Evolutionary conservation across 2,888 invertebrate genomes (phyloP), one percentile per base, ranked within the genome.

Genomic region (Standfussiana lucernea): DNA sequence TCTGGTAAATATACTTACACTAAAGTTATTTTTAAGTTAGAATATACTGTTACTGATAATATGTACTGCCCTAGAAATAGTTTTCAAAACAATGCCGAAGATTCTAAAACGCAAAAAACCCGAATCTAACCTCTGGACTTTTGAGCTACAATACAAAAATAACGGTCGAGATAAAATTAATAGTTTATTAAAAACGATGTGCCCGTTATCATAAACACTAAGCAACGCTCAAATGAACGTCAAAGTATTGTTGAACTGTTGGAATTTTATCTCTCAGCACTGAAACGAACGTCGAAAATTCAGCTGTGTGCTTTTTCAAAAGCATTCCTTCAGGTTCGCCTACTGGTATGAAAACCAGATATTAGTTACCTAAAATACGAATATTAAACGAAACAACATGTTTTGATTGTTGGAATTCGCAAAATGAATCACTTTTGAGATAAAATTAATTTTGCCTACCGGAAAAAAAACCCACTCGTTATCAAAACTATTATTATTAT

Each of bases 391-490:
- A 40, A 65, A 72, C n/a, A 53, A 35, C 24, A 50, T 24, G 10
- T 64, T 65, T 32, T n/a, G 21, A n/a, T 64, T 24, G 45, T 45
- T 45, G 35, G 35, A 65, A 50, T 24, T 67, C 6, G 13, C 21
- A 62, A n/a, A n/a, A 67, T 82, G n/a, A 79, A 45, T 79, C 45
- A 82, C 47, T 32, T 35, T 37, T 28, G 4, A 50, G 45, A 75
- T 50, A 59, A 73, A 28, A 24, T 32, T 40, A 50, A 40, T 50
- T 77, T 66, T 32, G 21, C 21, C n/a, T 40, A 32, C 8, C 21
- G 45, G 45, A 40, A 47, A 65, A 47, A 65, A 64, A 45, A 72
- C 21, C 56, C 13, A 32, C 1, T 47, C 4, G 28, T n/a, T 79
- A 62, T n/a, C 53, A 37, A 11, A 5, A 24, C 56, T 56, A n/a